Evolutionary conservation across 2,113 vertebrate genomes (phyloP), one percentile per base, ranked within the genome.

Genomic region (Apteryx owenii): DNA sequence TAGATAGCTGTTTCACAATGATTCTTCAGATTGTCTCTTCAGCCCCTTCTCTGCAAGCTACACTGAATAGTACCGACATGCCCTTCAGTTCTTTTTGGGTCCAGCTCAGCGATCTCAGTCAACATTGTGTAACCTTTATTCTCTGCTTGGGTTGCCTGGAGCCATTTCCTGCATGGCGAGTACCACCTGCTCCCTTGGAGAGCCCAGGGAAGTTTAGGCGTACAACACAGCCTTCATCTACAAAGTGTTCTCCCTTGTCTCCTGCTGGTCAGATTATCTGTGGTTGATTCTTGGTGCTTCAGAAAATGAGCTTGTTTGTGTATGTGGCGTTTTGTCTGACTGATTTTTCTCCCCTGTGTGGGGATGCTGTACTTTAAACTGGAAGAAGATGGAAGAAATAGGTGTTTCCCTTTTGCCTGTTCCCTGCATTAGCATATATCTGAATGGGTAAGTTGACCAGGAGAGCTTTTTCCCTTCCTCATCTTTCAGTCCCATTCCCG

Each of bases 1-100:
- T 44, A 58, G 53, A 14, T 36, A 58, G 8, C 10, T 21, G 29
- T 5, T n/a, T 69, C 53, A 31, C 17, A 62, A 33, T 0, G 3
- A 8, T 73, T 54, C 40, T 68, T 70, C 22, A 40, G 51, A 9
- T 0, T 31, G 40, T 11, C 23, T 62, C 90, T 80, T 62, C 48
- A 51, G 62, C 29, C 42, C 89, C 0, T 0, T 48, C 64, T 68
- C n/a, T 81, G 61, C 33, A 50, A 58, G 33, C 2, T 38, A 31
- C 14, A 10, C 56, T 70, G 56, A 50, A 10, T 10, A 44, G 53
- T 72, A 26, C 33, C 0, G 0, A 6, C 4, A 7, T 50, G 53
- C 42, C 36, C 88, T 80, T 50, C 0, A 1, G 31, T 38, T 31
- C 61, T 9, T 28, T 1, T 70, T 71, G 19, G 29, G 21, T 75